Evolutionary conservation across 2,113 vertebrate species (phyloP).

Genomic region (Pantherophis guttatus): DNA sequence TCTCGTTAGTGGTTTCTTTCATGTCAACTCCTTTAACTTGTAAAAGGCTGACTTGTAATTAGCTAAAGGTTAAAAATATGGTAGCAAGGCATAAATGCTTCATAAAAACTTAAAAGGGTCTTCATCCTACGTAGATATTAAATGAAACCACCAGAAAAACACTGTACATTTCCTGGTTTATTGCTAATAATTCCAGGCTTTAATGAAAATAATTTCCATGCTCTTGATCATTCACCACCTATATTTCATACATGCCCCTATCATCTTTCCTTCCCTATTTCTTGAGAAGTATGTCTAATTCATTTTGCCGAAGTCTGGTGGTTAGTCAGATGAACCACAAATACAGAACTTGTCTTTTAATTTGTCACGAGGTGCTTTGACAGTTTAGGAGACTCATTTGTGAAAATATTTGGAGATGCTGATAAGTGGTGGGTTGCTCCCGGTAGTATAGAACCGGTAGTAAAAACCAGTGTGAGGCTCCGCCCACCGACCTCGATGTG

Average conservation of each 20-base stretch:
- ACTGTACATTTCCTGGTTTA: slow-evolving; percentile 15
- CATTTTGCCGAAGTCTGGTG: slow-evolving; percentile 38
- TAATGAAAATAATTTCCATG: slow-evolving; percentile 54
- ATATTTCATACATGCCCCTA: background rate
- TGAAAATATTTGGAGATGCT: slow-evolving; percentile 31
- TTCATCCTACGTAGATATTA: slow-evolving; percentile 39
- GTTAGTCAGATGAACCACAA: slow-evolving; percentile 34
- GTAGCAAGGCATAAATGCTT: slow-evolving; percentile 43
- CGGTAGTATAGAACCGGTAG: too few species aligned
- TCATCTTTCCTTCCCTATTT: slow-evolving; percentile 28
- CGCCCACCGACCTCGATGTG: too few species aligned
- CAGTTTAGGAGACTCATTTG: slow-evolving; percentile 30
- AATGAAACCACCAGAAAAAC: slow-evolving; percentile 38
- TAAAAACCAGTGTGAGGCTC: too few species aligned
- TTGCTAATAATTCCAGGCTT: background rate
- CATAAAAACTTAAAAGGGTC: slow-evolving; percentile 44
- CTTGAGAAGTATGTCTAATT: slow-evolving; percentile 39
- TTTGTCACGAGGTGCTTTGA: slow-evolving; percentile 26
- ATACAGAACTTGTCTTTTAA: slow-evolving; percentile 24
- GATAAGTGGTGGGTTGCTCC: background rate
- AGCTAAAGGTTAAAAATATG: slow-evolving; percentile 43
- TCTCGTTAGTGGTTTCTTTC: slow-evolving; percentile 54
- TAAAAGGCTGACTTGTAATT: slow-evolving; percentile 59
- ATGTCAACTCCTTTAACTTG: slow-evolving; percentile 48
- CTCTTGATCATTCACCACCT: slow-evolving; percentile 29